Conservation (phyloP, 35 echinoderm and acorn worm species). For the Ptychodera flava region DNA sequence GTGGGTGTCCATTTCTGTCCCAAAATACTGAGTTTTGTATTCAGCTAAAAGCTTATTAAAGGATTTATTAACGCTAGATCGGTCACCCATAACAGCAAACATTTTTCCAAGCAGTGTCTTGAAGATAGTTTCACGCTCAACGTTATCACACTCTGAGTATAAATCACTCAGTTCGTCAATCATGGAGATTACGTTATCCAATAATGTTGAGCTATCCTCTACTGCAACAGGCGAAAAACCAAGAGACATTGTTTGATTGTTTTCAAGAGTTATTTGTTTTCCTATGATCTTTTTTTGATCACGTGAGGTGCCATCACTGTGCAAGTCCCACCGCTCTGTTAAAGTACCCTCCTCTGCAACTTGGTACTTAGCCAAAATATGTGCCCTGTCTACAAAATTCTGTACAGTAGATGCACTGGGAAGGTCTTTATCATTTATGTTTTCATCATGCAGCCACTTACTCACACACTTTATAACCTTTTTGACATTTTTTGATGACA, state of each 20-base stretch:
- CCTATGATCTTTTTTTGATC: slow-evolving; percentile 38
- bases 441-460: background rate
- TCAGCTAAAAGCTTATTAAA: slow-evolving; percentile 14
- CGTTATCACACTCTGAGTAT: background rate
- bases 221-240: background rate
- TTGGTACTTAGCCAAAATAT: background rate
- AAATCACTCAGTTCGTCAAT: background rate
- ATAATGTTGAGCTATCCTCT: background rate
- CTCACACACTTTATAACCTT: background rate
- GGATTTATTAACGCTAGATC: slow-evolving; percentile 38
- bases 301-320: slow-evolving; percentile 42
- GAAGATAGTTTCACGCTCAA: background rate
- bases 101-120: slow-evolving; percentile 8
- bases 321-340: background rate
- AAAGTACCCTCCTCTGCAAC: background rate
- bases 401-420: background rate
- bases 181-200: background rate
- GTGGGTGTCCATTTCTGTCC: background rate
- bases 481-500: background rate
- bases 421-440: background rate
- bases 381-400: background rate
- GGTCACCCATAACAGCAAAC: slow-evolving; percentile 29
- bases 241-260: background rate
- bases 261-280: slow-evolving; percentile 24
- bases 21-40: slow-evolving; percentile 14